Conservation (phyloP, 2,888 invertebrate species). For the Athalia circularis region DNA sequence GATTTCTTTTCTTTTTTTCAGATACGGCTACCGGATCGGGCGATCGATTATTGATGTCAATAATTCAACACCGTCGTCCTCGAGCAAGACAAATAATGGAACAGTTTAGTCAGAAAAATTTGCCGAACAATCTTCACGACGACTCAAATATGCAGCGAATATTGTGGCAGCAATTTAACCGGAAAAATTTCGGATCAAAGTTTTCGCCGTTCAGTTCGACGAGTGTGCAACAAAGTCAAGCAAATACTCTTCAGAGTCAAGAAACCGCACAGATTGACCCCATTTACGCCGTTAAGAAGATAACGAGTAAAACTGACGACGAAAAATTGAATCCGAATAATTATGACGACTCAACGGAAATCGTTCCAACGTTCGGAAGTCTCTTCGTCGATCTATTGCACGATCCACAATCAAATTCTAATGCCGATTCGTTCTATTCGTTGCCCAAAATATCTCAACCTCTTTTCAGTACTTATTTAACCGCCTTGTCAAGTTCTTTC, state of each 20-base stretch:
- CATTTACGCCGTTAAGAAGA: neutral
- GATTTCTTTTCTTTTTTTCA: too few species aligned
- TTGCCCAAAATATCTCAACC: neutral
- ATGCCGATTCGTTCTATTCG: neutral
- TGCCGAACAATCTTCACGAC: neutral
- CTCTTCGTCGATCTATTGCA: constrained; percentile 8
- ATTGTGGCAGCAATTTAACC: constrained; percentile 7
- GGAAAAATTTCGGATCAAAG: neutral
- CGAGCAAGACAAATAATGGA: neutral
- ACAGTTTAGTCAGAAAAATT: constrained; percentile 9
- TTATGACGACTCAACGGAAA: too few species aligned
- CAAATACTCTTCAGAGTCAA: neutral
- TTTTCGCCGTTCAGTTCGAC: neutral
- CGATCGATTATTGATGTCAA: too few species aligned
- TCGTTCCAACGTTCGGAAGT: neutral
- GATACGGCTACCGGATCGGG: too few species aligned
- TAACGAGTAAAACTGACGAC: neutral
- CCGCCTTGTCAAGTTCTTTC: neutral
- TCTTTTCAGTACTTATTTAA: neutral
- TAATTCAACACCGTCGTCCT: neutral
- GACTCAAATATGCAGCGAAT: constrained; percentile 2
- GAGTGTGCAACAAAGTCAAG: neutral
- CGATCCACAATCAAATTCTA: neutral
- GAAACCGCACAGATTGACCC: constrained; percentile 10
- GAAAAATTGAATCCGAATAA: too few species aligned